A percentile compares a stretch with the other conserved stretches of the same genome.
phyloP scores from a whole-genome alignment of 2,888 invertebrate genomes.

The Scaptomyza tumidula region DNA sequence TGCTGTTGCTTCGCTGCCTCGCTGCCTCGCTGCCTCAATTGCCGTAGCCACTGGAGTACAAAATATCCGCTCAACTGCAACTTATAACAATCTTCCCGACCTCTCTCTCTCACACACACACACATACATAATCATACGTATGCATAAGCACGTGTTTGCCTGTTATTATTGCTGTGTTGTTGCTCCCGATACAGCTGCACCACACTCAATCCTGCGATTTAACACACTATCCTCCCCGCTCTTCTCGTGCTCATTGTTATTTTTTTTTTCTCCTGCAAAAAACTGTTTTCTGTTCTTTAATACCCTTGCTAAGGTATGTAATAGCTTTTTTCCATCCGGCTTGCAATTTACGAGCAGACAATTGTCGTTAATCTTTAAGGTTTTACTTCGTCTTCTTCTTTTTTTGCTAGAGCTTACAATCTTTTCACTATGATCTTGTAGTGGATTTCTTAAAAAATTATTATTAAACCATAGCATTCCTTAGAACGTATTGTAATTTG shows the following conservation, averaged over 20 bases:
- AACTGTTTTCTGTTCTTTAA: slow-evolving; percentile 13
- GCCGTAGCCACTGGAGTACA: slow-evolving; percentile 66
- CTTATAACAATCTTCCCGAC: slow-evolving; percentile 47
- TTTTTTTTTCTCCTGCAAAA: slow-evolving; percentile 7
- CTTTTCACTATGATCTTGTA: neutral
- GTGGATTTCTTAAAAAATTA: neutral
- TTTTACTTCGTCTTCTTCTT: neutral
- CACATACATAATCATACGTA: slow-evolving; percentile 30
- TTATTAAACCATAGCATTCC: neutral
- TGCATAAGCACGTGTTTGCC: slow-evolving; percentile 71
- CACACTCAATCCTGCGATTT: slow-evolving; percentile 36
- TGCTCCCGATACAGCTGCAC: slow-evolving; percentile 24
- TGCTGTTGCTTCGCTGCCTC: slow-evolving; percentile 7
- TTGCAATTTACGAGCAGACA: slow-evolving; percentile 25
- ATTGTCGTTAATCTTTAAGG: slow-evolving; percentile 24
- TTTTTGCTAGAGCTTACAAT: slow-evolving; percentile 13
- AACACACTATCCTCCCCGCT: slow-evolving; percentile 2
- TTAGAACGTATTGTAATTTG: neutral
- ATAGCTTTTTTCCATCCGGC: slow-evolving; percentile 18
- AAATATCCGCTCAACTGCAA: slow-evolving; percentile 76
- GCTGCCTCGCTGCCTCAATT: slow-evolving; percentile 55
- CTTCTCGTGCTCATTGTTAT: slow-evolving; percentile 1
- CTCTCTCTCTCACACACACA: neutral
- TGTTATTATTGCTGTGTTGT: slow-evolving; percentile 42
- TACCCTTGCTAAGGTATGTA: slow-evolving; percentile 12